phyloP scores from a whole-genome alignment of 2,113 vertebrate genomes.

The Heterotilapia buettikoferi region DNA sequence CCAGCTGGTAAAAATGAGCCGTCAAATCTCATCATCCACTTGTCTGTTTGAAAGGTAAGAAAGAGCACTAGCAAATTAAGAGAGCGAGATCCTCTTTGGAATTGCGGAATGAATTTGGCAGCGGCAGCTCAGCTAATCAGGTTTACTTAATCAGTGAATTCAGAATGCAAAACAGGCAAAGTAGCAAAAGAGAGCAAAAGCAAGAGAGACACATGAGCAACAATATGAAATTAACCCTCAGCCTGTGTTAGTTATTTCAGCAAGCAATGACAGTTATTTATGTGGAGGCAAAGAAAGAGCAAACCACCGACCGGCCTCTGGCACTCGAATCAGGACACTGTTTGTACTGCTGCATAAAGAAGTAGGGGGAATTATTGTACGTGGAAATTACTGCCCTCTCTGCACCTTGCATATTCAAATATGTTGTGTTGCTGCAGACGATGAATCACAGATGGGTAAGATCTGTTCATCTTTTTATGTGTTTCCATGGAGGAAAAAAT shows the following conservation, averaged over 20 bases:
- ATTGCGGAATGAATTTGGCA: constrained; percentile 26
- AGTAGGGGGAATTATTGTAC: not conserved
- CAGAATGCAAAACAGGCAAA: constrained; percentile 27
- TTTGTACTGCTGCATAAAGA: not conserved
- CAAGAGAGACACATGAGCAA: not conserved
- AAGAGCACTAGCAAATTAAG: constrained; percentile 4
- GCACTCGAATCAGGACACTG: constrained; percentile 4
- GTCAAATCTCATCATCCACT: constrained; percentile 40
- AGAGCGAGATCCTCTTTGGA: not conserved
- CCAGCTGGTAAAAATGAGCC: constrained; percentile 10
- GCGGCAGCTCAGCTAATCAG: constrained; percentile 27
- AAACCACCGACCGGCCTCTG: not conserved
- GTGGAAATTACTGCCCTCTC: not conserved
- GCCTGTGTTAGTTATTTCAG: constrained; percentile 50
- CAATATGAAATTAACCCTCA: constrained; percentile 26
- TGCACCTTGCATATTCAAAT: constrained; percentile 1
- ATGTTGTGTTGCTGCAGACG: not conserved
- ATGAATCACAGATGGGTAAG: constrained; percentile 1
- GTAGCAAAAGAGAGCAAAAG: not conserved
- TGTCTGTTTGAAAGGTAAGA: constrained; percentile 30
- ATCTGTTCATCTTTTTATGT: not conserved
- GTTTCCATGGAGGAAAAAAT: not conserved
- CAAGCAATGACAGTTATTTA: constrained; percentile 26
- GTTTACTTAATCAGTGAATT: constrained; percentile 52
- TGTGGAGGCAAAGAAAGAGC: constrained; percentile 21